Conservation (phyloP, 1,140 invertebrate species). For the Ceratina australensis region DNA sequence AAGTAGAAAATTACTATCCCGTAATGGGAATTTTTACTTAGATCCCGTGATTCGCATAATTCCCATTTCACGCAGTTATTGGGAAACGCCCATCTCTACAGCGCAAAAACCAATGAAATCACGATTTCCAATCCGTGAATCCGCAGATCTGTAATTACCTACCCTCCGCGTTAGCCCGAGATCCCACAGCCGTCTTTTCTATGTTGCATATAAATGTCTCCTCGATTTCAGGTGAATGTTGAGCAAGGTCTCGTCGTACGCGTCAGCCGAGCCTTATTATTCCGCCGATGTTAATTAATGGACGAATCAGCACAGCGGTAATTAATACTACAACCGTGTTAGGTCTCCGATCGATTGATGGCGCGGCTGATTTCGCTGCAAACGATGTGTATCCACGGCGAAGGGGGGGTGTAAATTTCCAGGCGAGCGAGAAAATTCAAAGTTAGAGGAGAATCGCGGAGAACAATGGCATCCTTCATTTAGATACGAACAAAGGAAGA, state of each 20-base stretch:
- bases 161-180: not conserved
- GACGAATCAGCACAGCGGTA: slow-evolving; percentile 11
- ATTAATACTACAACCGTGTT: slow-evolving; percentile 21
- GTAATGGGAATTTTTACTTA: too few relatives aligned
- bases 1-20: too few relatives aligned
- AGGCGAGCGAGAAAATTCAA: not conserved
- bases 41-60: not conserved
- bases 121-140: not conserved
- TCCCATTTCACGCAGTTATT: not conserved
- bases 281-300: slow-evolving; percentile 33
- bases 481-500: not conserved
- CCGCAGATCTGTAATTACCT: not conserved
- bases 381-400: not conserved
- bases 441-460: not conserved
- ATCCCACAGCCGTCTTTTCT: not conserved
- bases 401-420: not conserved
- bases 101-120: not conserved
- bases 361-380: not conserved
- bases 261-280: slow-evolving; percentile 20
- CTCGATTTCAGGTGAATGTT: not conserved
- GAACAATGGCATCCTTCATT: too few relatives aligned
- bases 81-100: not conserved
- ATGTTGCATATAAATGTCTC: too few relatives aligned
- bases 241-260: not conserved
- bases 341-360: not conserved